Base-by-base conservation (phyloP, 53 echinoderm and acorn worm genomes). In the Hippasteria phrygiana region DNA sequence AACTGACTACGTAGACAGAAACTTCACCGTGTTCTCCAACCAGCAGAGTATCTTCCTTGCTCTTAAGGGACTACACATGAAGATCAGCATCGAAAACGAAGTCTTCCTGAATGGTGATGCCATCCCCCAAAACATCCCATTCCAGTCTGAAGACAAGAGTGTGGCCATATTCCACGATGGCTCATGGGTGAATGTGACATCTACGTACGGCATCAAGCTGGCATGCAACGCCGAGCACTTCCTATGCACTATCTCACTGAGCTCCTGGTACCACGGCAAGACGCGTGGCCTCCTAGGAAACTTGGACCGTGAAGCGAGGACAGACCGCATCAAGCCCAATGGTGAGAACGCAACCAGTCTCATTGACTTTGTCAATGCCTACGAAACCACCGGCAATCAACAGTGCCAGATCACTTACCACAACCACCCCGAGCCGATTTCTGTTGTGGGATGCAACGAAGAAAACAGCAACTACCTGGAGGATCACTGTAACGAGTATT, bases 201-300 rank as follows among this genome's bases (percentile, higher is more conserved):
- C 95, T 43, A 88, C 84, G 45, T 90, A 95, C 39, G 99, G 99
- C 36, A 90, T 96, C 43, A 75, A 91, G 73, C 54, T 99, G 16
- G 27, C 54, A 27, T 99, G 99, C 83, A 91, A 99, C 47, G 47
- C 87, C 7, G 74, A 80, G 20, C 78, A 89, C 84, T 91, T 90
- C 90, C 38, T 94, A 38, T 99, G 99, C 83, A 78, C 90, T 43
- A 69, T 95, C 90, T 91, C 88, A n/a, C 88, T 96, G n/a, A 99
- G 99, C 75, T 93, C 92, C 33, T 99, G 99, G 99, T 99, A 99
- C 90, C 94, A 94, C 73, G 91, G 91, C 91, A 94, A 96, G 92
- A 94, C 99, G 41, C 99, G 93, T 24, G 99, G 99, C 55, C 93
- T 99, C 63, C 88, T 99, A 12, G 99, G 99, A 18, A 99, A 94